Evolutionary conservation across 2,888 invertebrate genomes (phyloP).

Genomic region (Synergus gifuensis): DNA sequence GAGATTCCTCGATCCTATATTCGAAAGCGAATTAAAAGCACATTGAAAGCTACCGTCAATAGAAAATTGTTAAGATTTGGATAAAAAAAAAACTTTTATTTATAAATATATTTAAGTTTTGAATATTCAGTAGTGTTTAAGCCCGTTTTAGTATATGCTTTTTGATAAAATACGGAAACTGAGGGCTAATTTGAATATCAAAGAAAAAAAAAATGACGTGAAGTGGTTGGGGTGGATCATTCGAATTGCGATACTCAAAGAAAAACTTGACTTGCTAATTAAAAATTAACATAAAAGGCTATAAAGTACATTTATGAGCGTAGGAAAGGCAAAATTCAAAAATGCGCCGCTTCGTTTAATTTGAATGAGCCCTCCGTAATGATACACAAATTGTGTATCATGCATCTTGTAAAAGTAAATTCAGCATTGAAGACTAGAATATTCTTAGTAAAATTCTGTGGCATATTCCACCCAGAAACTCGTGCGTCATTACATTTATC

Average conservation of each 20-base stretch:
- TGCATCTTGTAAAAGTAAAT: background rate
- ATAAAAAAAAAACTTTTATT: background rate
- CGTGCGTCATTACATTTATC: background rate
- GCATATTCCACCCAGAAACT: background rate
- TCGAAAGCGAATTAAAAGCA: background rate
- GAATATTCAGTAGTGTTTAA: too few species aligned
- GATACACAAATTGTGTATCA: background rate
- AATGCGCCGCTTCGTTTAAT: slow-evolving; percentile 23
- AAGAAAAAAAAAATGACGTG: background rate
- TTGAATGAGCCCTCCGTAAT: background rate
- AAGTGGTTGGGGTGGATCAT: background rate
- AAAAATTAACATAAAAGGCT: slow-evolving; percentile 11
- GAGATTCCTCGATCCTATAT: background rate
- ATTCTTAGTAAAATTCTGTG: background rate
- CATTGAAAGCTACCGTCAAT: background rate
- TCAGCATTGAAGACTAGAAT: background rate
- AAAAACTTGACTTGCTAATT: slow-evolving; percentile 5
- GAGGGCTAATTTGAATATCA: background rate
- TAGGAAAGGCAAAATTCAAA: slow-evolving; percentile 17
- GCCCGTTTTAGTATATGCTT: background rate
- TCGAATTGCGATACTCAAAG: slow-evolving; percentile 10
- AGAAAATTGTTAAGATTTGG: background rate
- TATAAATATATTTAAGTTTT: background rate
- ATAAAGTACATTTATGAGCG: slow-evolving; percentile 19
- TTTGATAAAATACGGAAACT: background rate